A percentile compares a stretch with the other conserved stretches of the same genome.
Evolutionary conservation across 2,113 vertebrate species (phyloP).

Genomic region (Anhinga anhinga): DNA sequence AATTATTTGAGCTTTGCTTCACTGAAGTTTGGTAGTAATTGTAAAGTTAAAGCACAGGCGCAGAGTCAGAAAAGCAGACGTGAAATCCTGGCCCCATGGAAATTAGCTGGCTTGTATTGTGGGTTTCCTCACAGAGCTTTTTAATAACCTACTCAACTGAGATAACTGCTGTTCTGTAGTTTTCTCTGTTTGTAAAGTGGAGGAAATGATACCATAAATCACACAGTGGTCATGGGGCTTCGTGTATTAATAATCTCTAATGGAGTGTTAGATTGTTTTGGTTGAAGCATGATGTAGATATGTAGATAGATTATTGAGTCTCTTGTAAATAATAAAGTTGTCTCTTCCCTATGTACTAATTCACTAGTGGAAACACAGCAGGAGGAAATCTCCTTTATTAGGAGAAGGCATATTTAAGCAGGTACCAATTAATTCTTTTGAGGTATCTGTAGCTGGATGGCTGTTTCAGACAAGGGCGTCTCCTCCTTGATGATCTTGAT

Average conservation of each 20-base stretch:
- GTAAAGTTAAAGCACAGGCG: background rate
- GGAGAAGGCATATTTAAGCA: background rate
- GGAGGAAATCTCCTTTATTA: background rate
- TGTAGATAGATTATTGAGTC: background rate
- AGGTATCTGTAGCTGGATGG: background rate
- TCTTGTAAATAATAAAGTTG: background rate
- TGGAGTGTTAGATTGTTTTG: background rate
- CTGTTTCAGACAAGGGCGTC: background rate
- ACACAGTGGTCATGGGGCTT: background rate
- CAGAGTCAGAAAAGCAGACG: background rate
- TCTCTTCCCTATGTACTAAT: background rate
- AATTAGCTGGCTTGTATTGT: background rate
- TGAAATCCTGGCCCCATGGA: background rate
- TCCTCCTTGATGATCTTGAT: background rate
- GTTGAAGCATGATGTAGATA: background rate
- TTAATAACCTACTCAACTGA: background rate
- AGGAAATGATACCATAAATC: constrained; percentile 8
- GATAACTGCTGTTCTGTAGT: background rate
- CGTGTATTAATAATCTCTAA: background rate
- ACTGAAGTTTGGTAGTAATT: background rate
- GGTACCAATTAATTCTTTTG: background rate
- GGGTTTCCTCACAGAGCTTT: constrained; percentile 5
- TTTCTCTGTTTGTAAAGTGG: background rate
- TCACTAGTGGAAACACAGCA: background rate
- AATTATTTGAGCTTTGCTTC: constrained; percentile 33